Conservation (phyloP, 2,888 invertebrate genomes). For the Dryobotodes eremita region DNA sequence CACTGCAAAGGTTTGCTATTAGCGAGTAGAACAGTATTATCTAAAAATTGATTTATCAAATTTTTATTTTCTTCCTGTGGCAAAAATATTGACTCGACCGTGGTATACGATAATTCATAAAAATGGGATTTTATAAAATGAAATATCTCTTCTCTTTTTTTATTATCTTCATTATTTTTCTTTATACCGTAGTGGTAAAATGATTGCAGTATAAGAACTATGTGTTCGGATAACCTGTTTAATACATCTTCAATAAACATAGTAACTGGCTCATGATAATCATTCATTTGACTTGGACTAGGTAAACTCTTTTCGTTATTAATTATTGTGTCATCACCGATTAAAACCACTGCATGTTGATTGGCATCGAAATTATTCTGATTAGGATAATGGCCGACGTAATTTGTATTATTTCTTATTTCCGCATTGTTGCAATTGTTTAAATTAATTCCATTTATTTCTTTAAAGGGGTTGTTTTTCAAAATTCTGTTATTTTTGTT, state of each 20-base stretch:
- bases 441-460: background rate
- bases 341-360: background rate
- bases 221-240: slow-evolving; percentile 64
- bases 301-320: background rate
- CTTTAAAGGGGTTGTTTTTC: background rate
- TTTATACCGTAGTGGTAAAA: slow-evolving; percentile 44
- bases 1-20: slow-evolving; percentile 41
- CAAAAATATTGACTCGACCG: slow-evolving; percentile 70
- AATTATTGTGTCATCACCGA: background rate
- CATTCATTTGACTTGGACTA: background rate
- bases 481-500: background rate
- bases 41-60: slow-evolving; percentile 70
- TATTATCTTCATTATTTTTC: background rate
- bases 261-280: background rate
- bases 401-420: background rate
- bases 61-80: slow-evolving; percentile 69
- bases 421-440: background rate
- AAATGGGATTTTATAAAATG: slow-evolving; percentile 63
- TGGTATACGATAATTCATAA: slow-evolving; percentile 72
- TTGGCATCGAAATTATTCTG: slow-evolving; percentile 16
- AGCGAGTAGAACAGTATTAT: slow-evolving; percentile 65
- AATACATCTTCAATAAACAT: slow-evolving; percentile 37
- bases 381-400: background rate
- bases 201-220: slow-evolving; percentile 66
- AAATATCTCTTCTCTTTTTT: slow-evolving; percentile 45